These are phyloP conservation scores for Todus mexicanus DNA, from an alignment of 2,797 vertebrate species.

Conservation along the genomic window DNA sequence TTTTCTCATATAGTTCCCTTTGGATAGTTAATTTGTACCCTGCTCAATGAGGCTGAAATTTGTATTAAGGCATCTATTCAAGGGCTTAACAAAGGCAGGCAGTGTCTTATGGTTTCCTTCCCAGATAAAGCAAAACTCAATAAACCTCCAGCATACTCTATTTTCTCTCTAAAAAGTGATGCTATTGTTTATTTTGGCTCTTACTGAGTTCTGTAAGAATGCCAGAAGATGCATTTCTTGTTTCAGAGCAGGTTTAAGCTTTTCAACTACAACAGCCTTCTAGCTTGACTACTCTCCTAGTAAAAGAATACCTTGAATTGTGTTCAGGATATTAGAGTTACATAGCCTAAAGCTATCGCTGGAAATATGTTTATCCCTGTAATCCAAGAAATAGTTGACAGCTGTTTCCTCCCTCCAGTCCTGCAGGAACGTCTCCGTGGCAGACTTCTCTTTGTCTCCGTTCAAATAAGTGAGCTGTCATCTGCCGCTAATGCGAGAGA, in stretches of 20 bases:
- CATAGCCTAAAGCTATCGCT: slow-evolving; percentile 6
- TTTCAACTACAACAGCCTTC: neutral
- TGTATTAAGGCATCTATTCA: slow-evolving; percentile 32
- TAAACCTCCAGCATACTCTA: neutral
- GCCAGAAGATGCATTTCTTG: neutral
- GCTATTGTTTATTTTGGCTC: neutral
- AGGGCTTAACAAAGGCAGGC: slow-evolving; percentile 15
- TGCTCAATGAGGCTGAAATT: slow-evolving; percentile 46
- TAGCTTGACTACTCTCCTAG: neutral
- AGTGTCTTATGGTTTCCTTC: slow-evolving; percentile 18
- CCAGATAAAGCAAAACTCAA: slow-evolving; percentile 19
- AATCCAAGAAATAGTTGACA: slow-evolving; percentile 56
- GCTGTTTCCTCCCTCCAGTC: slow-evolving; percentile 44
- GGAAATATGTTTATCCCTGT: slow-evolving; percentile 48
- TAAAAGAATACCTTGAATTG: slow-evolving; percentile 29
- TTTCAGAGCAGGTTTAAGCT: slow-evolving; percentile 10
- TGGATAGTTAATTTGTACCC: slow-evolving; percentile 35
- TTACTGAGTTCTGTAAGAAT: neutral
- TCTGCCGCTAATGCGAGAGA: neutral
- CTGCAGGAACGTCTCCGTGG: neutral
- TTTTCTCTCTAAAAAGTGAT: neutral
- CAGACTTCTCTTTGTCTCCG: slow-evolving; percentile 32
- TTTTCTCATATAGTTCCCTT: neutral
- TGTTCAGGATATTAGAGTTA: slow-evolving; percentile 6
- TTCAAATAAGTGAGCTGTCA: slow-evolving; percentile 39